Evolutionary conservation across 2,113 vertebrate genomes (phyloP).

Genomic region (Vidua macroura): DNA sequence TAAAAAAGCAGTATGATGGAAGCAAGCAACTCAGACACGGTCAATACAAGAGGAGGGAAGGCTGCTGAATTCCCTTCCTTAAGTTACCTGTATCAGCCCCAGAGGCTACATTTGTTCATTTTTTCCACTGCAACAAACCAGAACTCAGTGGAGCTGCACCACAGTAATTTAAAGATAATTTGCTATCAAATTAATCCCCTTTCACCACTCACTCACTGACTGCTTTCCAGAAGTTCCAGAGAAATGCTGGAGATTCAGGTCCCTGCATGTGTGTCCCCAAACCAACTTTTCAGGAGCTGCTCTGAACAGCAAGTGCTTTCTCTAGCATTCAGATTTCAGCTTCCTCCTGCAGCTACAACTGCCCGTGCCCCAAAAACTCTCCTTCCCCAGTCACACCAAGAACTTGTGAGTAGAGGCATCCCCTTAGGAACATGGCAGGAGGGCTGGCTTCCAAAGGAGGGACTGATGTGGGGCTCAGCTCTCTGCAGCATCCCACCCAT

Average conservation of each 20-base stretch:
- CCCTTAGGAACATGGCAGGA: not conserved
- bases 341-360: not conserved
- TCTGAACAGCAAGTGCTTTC: not conserved
- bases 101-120: not conserved
- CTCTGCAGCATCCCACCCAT: not conserved
- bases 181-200: not conserved
- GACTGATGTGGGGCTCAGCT: not conserved
- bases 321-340: not conserved
- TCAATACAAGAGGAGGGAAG: not conserved
- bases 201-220: not conserved
- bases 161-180: not conserved
- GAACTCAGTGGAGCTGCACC: not conserved
- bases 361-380: not conserved
- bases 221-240: not conserved
- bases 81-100: not conserved
- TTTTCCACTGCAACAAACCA: not conserved
- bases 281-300: not conserved
- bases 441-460: not conserved
- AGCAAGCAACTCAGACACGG: not conserved
- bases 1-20: not conserved
- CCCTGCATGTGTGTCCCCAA: accelerated
- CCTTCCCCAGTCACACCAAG: not conserved
- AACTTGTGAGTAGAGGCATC: not conserved
- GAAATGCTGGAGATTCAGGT: accelerated
- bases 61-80: not conserved